These are phyloP conservation scores for Tridacna crocea DNA, from an alignment of 2,888 invertebrate genomes.

Conservation along the genomic window DNA sequence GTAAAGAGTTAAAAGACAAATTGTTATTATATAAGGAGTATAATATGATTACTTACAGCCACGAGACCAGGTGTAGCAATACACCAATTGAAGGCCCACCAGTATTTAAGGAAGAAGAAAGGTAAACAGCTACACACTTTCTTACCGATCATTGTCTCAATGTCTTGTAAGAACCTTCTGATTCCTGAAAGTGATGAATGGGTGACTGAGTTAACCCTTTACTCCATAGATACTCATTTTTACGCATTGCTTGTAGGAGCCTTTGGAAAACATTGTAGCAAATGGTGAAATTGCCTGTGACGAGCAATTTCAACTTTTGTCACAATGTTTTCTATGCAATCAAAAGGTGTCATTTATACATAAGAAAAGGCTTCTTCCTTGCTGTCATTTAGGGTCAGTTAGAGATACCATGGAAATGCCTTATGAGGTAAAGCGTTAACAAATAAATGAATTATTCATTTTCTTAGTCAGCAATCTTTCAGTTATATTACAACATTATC, in stretches of 20 bases:
- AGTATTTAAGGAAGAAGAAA: constrained; percentile 73
- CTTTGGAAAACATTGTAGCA: too few relatives aligned
- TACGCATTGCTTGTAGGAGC: not conserved
- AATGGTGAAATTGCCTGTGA: too few relatives aligned
- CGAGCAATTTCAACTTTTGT: too few relatives aligned
- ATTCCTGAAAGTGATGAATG: constrained; percentile 61
- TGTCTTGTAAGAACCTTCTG: constrained; percentile 78
- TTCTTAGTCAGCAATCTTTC: too few relatives aligned
- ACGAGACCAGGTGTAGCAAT: constrained; percentile 74
- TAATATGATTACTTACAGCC: constrained; percentile 66
- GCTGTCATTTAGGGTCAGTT: too few relatives aligned
- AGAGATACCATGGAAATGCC: too few relatives aligned
- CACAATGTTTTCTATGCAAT: too few relatives aligned
- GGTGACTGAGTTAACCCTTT: not conserved
- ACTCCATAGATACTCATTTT: not conserved
- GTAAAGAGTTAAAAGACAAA: not conserved
- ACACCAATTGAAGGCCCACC: constrained; percentile 79
- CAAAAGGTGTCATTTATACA: too few relatives aligned
- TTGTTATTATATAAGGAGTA: not conserved
- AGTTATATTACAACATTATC: too few relatives aligned
- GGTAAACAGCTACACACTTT: constrained; percentile 71
- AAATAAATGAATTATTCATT: too few relatives aligned
- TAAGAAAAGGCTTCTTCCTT: too few relatives aligned
- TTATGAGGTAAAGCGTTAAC: too few relatives aligned
- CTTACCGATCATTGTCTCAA: constrained; percentile 77